phyloP scores from a whole-genome alignment of 1,140 invertebrate genomes.

The Microplitis demolitor region DNA sequence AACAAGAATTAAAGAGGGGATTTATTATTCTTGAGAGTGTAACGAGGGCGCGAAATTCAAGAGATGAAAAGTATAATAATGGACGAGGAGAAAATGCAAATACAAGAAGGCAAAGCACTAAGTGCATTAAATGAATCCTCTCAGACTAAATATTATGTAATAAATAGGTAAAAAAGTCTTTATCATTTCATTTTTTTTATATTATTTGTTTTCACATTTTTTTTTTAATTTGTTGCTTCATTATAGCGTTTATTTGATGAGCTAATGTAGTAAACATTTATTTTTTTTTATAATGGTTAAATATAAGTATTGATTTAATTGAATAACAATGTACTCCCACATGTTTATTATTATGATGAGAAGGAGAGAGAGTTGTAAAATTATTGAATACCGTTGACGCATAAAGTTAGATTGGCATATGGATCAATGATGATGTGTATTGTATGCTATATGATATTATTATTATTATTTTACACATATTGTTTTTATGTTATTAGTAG shows the following conservation, averaged over 20 bases:
- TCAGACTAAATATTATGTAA: conserved; percentile 1
- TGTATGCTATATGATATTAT: neutral
- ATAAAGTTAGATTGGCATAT: conserved; percentile 4
- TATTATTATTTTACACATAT: neutral
- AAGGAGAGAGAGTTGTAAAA: neutral
- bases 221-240: neutral
- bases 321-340: neutral
- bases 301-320: conserved; percentile 8
- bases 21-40: neutral
- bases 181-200: neutral
- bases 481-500: no score
- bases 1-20: neutral
- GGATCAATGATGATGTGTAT: neutral
- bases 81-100: neutral
- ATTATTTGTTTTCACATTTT: neutral
- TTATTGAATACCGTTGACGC: neutral
- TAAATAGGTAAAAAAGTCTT: neutral
- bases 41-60: conserved; percentile 20
- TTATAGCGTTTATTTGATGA: neutral
- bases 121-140: conserved; percentile 3
- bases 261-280: neutral
- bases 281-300: neutral
- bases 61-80: neutral
- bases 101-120: neutral
- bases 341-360: neutral